Percentiles rank a stretch among this genome's conserved stretches.
These are phyloP conservation scores for Dinomys branickii DNA, from an alignment of 2,113 vertebrate genomes.

Conservation along the genomic window DNA sequence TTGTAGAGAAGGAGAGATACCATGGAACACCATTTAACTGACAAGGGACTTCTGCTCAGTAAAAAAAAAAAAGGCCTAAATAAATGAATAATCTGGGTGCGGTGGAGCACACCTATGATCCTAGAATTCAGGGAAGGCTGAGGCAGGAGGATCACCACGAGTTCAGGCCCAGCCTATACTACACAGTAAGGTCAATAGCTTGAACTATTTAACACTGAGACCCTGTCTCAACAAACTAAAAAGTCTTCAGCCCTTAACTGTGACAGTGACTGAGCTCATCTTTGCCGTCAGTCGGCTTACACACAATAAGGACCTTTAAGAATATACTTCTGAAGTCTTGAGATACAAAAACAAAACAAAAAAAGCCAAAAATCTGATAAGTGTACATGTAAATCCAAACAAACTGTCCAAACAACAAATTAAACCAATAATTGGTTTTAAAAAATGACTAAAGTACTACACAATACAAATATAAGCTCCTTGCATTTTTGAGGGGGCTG, in stretches of 20 bases:
- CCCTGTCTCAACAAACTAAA: background rate
- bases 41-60: background rate
- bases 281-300: background rate
- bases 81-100: background rate
- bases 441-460: background rate
- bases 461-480: background rate
- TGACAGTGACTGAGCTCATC: background rate
- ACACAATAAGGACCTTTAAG: background rate
- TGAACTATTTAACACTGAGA: background rate
- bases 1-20: background rate
- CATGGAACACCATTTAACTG: background rate
- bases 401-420: background rate
- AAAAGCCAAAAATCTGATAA: background rate
- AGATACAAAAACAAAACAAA: conserved; percentile 35
- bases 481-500: background rate
- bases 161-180: background rate
- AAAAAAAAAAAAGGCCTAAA: background rate
- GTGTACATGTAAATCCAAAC: background rate
- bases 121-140: background rate
- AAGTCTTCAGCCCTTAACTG: background rate
- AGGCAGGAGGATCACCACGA: background rate
- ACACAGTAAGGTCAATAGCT: background rate
- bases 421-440: background rate
- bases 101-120: background rate
- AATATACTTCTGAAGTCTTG: background rate